Base-by-base conservation (phyloP, 2,888 invertebrate species). In the Lepeophtheirus nordmannii region DNA sequence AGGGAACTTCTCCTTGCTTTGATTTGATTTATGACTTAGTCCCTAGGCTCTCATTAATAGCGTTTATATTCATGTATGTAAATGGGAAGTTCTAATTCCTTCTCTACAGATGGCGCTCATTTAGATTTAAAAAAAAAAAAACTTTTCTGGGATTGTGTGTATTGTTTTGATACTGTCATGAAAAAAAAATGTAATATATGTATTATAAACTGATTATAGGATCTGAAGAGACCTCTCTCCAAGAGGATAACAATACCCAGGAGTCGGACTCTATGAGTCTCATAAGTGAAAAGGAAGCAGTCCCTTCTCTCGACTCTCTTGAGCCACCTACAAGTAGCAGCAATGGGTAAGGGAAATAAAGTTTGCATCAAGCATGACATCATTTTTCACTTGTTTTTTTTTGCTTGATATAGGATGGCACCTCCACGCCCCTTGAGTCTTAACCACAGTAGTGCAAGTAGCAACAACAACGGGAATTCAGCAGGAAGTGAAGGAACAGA, bases 281-380 rank as follows among this genome's bases (percentile, higher is more conserved):
- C n/a, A 17, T 20, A 14, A 58, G 22, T 20, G 58, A 58, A 14
- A 58, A 58, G 9, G 58, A 58, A 1, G 17, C 22, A 14, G 22
- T 1, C 5, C 17, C 17, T 23, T 14, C 58, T 14, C 58, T 58
- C 22, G 58, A 58, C 14, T n/a, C 53, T 17, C 3, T 53, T 17
- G 53, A 53, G 53, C 53, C 53, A n/a, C n/a, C n/a, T 5, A 3
- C n/a, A 17, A 46, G 53, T 20, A 17, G 20, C 58, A 58, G 14
- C 58, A 58, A 58, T 23, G 58, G 58, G 58, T 58, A 58, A 58
- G 53, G 17, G 5, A 46, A 46, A 46, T n/a, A 46, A 46, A 46
- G 2, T 17, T 2, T 5, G 8, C 8, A 8, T 46, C n/a, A 46
- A 46, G 8, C 5, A 46, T 46, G 53, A 17, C 53, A 46, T 46